Conservation (phyloP, 1,140 invertebrate genomes). For the Eurytemora carolleeae region DNA sequence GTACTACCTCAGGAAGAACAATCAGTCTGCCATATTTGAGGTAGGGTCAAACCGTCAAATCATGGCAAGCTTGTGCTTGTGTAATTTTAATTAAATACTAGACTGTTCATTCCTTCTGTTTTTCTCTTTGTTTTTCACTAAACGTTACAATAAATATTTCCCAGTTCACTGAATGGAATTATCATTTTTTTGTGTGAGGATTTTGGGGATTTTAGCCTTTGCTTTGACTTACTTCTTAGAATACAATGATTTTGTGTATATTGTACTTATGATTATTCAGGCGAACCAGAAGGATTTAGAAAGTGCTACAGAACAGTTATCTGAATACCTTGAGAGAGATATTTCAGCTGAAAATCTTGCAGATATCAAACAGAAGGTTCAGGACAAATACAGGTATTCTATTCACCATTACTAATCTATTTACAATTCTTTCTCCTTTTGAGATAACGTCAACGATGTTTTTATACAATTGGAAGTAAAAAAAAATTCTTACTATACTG, state of each 20-base stretch:
- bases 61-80: not conserved
- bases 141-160: too few relatives aligned
- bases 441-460: too few relatives aligned
- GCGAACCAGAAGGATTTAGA: conserved; percentile 97
- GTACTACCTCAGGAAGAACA: conserved; percentile 91
- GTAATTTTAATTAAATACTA: conserved; percentile 8
- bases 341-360: conserved; percentile 91
- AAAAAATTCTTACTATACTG: too few relatives aligned
- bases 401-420: not conserved
- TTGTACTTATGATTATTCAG: conserved; percentile 26
- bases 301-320: conserved; percentile 83
- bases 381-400: conserved; percentile 86
- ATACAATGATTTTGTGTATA: too few relatives aligned
- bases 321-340: conserved; percentile 92
- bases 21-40: conserved; percentile 96
- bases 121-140: too few relatives aligned
- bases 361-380: conserved; percentile 97
- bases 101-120: conserved; percentile 5
- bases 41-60: conserved; percentile 22
- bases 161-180: not conserved
- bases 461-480: too few relatives aligned
- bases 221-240: too few relatives aligned
- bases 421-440: too few relatives aligned
- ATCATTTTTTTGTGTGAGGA: conserved; percentile 7
- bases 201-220: too few relatives aligned